These are phyloP conservation scores for Nanorana parkeri DNA, from an alignment of 2,113 vertebrate genomes.

Conservation along the genomic window DNA sequence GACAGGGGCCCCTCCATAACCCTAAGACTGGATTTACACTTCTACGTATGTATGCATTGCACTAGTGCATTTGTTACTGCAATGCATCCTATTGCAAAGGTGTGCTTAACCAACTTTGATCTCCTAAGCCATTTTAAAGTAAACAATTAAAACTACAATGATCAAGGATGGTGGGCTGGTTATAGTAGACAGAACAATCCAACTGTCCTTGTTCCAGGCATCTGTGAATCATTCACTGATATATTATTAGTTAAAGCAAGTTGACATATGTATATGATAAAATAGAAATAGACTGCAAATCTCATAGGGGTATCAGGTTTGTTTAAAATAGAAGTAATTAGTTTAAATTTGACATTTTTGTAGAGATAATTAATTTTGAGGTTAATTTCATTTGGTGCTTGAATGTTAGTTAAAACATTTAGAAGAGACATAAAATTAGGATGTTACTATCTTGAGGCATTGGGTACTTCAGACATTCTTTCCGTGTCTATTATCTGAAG, in stretches of 20 bases:
- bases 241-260: conserved; percentile 38
- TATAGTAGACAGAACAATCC: no score
- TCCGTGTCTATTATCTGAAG: conserved; percentile 73
- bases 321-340: conserved; percentile 83
- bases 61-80: no score
- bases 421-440: conserved; percentile 78
- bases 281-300: conserved; percentile 65
- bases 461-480: conserved; percentile 74
- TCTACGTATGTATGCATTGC: no score
- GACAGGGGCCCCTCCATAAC: no score
- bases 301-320: conserved; percentile 71
- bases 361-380: conserved; percentile 85
- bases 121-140: no score
- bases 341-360: conserved; percentile 78
- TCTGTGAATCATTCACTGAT: no score
- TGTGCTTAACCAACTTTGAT: no score
- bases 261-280: conserved; percentile 32
- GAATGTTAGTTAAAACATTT: conserved; percentile 84
- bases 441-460: conserved; percentile 75
- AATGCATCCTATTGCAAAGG: no score
- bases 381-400: conserved; percentile 83
- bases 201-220: no score
- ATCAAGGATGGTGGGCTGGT: no score
- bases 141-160: no score
- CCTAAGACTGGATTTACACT: no score